phyloP scores from a whole-genome alignment of 2,797 vertebrate species.

The Choloepus didactylus region DNA sequence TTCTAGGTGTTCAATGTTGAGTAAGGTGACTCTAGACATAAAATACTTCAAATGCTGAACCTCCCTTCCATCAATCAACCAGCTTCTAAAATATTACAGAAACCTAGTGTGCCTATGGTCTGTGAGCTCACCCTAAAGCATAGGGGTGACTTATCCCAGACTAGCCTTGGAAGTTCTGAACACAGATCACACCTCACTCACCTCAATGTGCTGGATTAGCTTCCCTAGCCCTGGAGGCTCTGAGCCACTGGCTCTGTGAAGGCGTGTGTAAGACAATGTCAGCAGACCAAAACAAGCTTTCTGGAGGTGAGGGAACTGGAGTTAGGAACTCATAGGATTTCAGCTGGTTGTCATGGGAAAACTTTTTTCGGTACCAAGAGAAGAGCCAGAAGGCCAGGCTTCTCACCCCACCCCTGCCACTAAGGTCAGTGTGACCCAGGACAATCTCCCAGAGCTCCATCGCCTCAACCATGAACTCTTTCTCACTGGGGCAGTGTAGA shows the following conservation, averaged over 20 bases:
- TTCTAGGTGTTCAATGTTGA: not conserved
- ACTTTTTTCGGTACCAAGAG: too few species aligned
- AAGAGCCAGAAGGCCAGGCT: not conserved
- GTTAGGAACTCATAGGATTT: not conserved
- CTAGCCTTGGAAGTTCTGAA: not conserved
- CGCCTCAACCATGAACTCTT: not conserved
- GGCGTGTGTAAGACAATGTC: not conserved
- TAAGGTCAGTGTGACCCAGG: not conserved
- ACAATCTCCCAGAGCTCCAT: not conserved
- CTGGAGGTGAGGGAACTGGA: not conserved
- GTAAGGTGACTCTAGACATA: not conserved
- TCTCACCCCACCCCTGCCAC: not conserved
- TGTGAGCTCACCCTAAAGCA: not conserved
- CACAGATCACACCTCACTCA: not conserved
- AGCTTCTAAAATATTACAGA: not conserved
- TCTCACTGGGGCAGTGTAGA: not conserved
- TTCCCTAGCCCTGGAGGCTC: not conserved
- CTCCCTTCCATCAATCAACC: not conserved
- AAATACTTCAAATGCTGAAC: not conserved
- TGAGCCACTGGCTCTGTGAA: not conserved
- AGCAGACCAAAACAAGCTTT: not conserved
- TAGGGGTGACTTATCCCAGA: not conserved
- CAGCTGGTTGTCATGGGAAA: not conserved
- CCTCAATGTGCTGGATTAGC: too few species aligned
- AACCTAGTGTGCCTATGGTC: not conserved